These are phyloP conservation scores for Myzus persicae DNA, from an alignment of 1,140 invertebrate genomes.

Conservation along the genomic window DNA sequence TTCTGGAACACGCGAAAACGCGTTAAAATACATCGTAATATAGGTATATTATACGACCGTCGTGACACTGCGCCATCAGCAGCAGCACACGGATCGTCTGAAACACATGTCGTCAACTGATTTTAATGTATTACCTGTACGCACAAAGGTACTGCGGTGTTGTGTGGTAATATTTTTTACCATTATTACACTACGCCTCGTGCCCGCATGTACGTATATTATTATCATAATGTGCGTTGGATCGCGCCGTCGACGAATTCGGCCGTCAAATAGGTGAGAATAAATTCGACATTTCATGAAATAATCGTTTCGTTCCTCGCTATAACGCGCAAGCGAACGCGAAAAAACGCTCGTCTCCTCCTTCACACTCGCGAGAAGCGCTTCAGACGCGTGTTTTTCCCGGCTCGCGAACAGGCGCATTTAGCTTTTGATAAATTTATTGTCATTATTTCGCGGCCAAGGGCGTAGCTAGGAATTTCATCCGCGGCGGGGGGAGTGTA, in stretches of 20 bases:
- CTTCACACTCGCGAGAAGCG: no score
- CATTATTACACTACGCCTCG: neutral
- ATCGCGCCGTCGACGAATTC: neutral
- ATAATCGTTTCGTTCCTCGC: neutral
- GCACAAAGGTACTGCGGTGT: neutral
- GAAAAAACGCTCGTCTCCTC: no score
- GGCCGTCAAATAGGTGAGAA: neutral
- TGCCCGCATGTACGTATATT: neutral
- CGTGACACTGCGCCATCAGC: neutral
- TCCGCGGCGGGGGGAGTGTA: no score
- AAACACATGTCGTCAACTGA: neutral
- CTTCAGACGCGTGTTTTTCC: no score
- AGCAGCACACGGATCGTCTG: neutral
- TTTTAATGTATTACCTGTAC: neutral
- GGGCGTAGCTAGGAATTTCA: no score
- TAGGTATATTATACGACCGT: neutral
- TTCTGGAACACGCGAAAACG: neutral
- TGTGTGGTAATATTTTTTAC: neutral
- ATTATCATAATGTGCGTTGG: neutral
- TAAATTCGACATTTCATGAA: neutral
- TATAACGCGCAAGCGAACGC: neutral
- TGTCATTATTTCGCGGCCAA: no score
- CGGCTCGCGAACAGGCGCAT: no score
- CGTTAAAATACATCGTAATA: neutral
- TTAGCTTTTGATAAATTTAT: no score